Evolutionary conservation across 1,140 invertebrate genomes (phyloP).

Genomic region (Penaeus chinensis): DNA sequence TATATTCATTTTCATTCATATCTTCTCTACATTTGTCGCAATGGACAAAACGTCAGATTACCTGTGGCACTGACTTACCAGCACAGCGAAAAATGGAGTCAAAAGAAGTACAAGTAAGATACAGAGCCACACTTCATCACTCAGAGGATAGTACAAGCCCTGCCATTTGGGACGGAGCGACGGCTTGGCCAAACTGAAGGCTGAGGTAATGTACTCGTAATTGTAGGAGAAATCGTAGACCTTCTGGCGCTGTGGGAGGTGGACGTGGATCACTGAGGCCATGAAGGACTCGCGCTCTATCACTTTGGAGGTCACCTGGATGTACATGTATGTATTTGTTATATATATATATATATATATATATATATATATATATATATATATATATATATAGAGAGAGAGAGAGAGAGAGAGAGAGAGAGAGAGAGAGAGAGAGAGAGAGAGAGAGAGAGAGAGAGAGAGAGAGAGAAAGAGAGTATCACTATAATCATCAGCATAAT

Average conservation of each 20-base stretch:
- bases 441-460: too few relatives aligned
- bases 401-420: too few relatives aligned
- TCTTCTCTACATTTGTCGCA: too few relatives aligned
- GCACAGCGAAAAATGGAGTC: not conserved
- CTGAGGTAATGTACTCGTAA: not conserved
- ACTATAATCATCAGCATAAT: too few relatives aligned
- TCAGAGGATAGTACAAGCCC: conserved; percentile 15
- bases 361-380: conserved; percentile 4
- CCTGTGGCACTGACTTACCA: too few relatives aligned
- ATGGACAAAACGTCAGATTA: too few relatives aligned
- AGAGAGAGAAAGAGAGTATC: too few relatives aligned
- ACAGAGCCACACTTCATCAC: conserved; percentile 11
- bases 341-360: conserved; percentile 12
- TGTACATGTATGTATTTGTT: not conserved
- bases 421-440: too few relatives aligned
- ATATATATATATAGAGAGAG: too few relatives aligned
- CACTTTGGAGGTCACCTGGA: not conserved
- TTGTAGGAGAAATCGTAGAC: not conserved
- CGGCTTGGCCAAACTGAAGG: not conserved
- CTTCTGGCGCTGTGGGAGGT: not conserved
- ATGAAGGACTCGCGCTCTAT: not conserved
- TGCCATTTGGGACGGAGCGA: not conserved
- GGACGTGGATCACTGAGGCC: not conserved
- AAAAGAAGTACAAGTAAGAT: not conserved
- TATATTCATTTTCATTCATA: too few relatives aligned